A percentile compares a stretch with the other conserved stretches of the same genome.
phyloP scores from a whole-genome alignment of 2,888 invertebrate genomes.

The Sinotaia quadrata region DNA sequence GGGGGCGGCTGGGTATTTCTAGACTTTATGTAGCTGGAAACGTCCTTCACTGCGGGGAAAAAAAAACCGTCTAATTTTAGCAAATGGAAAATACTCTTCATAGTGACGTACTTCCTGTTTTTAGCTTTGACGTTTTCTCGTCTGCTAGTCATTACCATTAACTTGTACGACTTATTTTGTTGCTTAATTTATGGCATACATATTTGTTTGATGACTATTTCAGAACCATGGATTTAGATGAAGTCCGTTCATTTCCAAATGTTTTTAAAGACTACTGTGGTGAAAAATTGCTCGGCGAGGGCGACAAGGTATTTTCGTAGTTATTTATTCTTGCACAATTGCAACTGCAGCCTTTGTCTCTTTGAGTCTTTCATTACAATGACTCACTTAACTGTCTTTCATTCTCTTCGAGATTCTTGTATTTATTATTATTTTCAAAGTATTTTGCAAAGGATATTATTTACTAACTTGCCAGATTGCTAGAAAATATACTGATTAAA shows the following conservation, averaged over 20 bases:
- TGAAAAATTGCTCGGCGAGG: conserved; percentile 33
- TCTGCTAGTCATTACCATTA: no score
- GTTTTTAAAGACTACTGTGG: conserved; percentile 42
- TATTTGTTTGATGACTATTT: background rate
- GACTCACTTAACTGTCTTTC: background rate
- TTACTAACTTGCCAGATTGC: background rate
- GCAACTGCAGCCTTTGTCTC: background rate
- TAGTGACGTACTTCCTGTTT: no score
- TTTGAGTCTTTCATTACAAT: background rate
- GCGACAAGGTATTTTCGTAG: conserved; percentile 37
- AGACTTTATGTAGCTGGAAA: no score
- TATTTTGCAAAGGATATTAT: background rate
- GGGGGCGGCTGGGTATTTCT: no score
- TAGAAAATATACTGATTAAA: background rate
- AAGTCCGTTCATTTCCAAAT: conserved; percentile 43
- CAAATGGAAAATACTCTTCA: no score
- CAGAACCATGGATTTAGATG: conserved; percentile 3
- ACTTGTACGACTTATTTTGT: no score
- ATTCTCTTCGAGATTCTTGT: no score
- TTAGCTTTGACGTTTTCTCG: no score
- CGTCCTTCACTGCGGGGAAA: no score
- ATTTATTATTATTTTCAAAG: no score
- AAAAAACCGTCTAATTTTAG: no score
- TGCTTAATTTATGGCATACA: no score
- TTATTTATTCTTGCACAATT: background rate